phyloP scores from a whole-genome alignment of 2,888 invertebrate species.

The Gastracanthus pulcherrimus region DNA sequence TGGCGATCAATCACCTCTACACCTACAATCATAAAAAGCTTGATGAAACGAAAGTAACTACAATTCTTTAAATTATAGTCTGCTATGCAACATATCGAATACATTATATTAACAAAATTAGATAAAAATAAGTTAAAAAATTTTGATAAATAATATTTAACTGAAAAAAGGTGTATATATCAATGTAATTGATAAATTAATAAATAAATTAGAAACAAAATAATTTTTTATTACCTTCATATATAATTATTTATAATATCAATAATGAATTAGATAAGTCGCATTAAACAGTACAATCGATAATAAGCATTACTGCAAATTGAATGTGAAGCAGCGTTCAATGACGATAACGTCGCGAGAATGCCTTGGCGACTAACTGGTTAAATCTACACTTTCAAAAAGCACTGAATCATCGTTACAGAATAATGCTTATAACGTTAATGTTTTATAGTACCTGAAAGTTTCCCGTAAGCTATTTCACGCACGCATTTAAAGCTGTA shows the following conservation, averaged over 20 bases:
- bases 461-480: no score
- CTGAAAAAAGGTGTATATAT: no score
- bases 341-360: slow-evolving; percentile 7
- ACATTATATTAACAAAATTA: no score
- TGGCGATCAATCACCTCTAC: not conserved
- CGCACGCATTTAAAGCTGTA: no score
- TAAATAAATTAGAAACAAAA: no score
- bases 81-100: no score
- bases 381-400: slow-evolving; percentile 34
- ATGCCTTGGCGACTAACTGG: not conserved
- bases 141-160: no score
- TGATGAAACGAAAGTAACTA: no score
- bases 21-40: not conserved
- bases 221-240: no score
- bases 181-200: no score
- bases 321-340: not conserved
- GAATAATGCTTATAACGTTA: not conserved
- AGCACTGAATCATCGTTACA: slow-evolving; percentile 44
- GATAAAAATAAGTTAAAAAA: no score
- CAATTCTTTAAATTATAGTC: no score
- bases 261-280: not conserved
- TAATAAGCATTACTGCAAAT: not conserved
- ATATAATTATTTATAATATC: not conserved
- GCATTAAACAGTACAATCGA: not conserved
- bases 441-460: not conserved